phyloP scores from a whole-genome alignment of 2,888 invertebrate species.

The Digitonthophagus gazella region DNA sequence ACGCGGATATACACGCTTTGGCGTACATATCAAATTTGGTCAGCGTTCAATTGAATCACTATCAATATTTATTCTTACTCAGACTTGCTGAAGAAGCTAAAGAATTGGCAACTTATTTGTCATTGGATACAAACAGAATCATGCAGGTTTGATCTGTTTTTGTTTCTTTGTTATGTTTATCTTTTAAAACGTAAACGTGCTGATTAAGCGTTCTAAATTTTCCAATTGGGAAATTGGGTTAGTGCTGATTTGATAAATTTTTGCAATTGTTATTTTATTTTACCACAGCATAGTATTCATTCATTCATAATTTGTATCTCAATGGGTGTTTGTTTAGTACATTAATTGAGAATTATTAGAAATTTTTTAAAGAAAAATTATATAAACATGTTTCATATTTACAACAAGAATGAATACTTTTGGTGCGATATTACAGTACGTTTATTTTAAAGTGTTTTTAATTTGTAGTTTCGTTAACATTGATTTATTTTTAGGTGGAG shows the following conservation, averaged over 20 bases:
- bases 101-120: constrained; percentile 76
- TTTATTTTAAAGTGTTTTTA: neutral
- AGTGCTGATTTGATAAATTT: neutral
- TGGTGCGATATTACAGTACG: constrained; percentile 46
- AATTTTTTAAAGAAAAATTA: neutral
- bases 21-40: constrained; percentile 81
- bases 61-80: constrained; percentile 86
- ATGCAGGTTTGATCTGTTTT: constrained; percentile 48
- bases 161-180: neutral
- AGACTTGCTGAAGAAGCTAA: constrained; percentile 78
- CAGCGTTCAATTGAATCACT: constrained; percentile 89
- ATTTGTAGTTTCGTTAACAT: neutral
- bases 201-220: neutral
- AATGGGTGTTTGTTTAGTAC: constrained; percentile 3
- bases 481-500: constrained; percentile 44
- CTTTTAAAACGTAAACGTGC: neutral
- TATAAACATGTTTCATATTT: neutral
- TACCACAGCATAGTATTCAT: neutral
- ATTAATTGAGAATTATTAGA: neutral
- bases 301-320: neutral
- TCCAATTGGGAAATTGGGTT: neutral
- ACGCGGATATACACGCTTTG: constrained; percentile 75
- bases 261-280: neutral
- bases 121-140: constrained; percentile 74
- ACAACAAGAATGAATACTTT: neutral